Conservation (phyloP, 2,797 vertebrate genomes). For the Loris lydekkerianus region DNA sequence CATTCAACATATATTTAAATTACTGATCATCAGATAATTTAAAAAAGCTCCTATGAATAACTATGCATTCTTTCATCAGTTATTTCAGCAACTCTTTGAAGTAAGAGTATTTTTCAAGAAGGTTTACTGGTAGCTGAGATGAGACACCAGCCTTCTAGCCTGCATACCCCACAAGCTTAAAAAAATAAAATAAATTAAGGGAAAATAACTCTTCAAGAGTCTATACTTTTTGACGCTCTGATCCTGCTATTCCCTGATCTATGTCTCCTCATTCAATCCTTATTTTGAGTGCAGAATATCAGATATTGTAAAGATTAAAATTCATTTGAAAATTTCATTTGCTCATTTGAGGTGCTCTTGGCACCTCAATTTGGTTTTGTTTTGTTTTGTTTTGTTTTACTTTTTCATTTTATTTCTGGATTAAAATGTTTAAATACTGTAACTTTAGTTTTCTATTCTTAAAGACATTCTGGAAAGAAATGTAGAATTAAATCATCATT, state of each 20-base stretch:
- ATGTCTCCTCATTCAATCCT: background rate
- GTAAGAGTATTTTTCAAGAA: background rate
- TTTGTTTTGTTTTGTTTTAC: background rate
- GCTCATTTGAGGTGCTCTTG: constrained; percentile 19
- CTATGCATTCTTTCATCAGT: constrained; percentile 4
- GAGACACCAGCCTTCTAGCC: background rate
- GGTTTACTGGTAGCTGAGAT: background rate
- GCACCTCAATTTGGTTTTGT: background rate
- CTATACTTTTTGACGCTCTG: background rate
- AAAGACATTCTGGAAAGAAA: constrained; percentile 15
- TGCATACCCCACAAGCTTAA: background rate
- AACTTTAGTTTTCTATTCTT: background rate
- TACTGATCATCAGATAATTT: background rate
- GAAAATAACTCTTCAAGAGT: background rate
- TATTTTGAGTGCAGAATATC: background rate
- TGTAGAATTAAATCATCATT: background rate
- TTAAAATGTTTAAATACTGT: background rate
- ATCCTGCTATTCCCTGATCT: background rate
- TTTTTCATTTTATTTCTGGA: constrained; percentile 22
- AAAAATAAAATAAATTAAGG: background rate
- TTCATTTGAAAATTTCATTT: constrained; percentile 27
- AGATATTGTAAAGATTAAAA: constrained; percentile 23
- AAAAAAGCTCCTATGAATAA: constrained; percentile 8
- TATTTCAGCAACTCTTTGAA: constrained; percentile 22
- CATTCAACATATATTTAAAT: background rate